Conservation (phyloP, 2,113 vertebrate species). For the Leuciscus idus region DNA sequence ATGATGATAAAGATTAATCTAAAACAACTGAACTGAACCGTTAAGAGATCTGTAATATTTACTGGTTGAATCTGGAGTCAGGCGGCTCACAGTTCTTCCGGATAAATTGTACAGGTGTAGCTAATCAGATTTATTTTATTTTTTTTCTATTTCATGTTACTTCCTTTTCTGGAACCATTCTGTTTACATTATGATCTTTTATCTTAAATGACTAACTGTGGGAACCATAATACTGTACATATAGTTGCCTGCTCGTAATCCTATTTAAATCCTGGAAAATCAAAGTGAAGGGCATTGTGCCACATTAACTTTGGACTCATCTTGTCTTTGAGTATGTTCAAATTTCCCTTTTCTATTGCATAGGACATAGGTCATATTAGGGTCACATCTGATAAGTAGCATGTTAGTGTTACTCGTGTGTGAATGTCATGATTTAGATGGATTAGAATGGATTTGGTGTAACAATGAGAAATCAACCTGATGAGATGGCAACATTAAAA, state of each 20-base stretch:
- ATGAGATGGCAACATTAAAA: too few relatives aligned
- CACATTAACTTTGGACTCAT: constrained; percentile 22
- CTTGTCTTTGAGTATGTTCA: background rate
- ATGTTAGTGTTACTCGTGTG: background rate
- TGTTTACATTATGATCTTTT: background rate
- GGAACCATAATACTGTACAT: background rate
- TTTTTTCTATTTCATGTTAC: background rate
- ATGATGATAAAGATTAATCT: background rate
- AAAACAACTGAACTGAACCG: background rate
- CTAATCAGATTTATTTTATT: background rate
- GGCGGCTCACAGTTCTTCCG: background rate
- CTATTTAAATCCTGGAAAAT: background rate
- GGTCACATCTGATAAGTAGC: background rate
- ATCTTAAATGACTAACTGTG: background rate
- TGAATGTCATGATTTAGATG: background rate
- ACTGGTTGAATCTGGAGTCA: background rate
- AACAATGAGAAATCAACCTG: background rate
- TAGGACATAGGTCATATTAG: background rate
- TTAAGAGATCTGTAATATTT: background rate
- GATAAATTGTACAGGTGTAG: background rate
- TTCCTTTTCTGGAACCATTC: background rate
- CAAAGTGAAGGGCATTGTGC: background rate
- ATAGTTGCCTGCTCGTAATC: background rate
- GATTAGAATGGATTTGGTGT: background rate
- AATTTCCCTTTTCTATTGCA: background rate